Evolutionary conservation across 2,888 invertebrate species (phyloP).

Genomic region (Eupithecia subfuscata): DNA sequence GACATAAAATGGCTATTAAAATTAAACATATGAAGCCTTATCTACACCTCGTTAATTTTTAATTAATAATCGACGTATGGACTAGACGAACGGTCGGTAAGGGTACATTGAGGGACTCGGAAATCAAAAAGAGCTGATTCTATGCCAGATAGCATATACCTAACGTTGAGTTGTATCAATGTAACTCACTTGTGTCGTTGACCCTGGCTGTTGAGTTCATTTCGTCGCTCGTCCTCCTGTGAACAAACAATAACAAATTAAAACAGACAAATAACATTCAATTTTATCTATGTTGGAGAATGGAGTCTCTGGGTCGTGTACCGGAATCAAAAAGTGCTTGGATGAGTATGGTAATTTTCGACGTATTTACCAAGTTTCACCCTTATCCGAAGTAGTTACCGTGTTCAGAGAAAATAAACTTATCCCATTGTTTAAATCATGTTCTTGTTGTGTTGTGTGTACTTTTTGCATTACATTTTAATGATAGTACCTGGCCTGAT

Average conservation of each 20-base stretch:
- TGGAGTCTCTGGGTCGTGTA: background rate
- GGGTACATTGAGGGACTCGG: background rate
- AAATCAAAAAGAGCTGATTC: background rate
- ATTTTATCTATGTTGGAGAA: background rate
- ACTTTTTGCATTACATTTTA: background rate
- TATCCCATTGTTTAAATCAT: background rate
- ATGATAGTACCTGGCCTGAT: background rate
- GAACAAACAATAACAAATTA: slow-evolving; percentile 48
- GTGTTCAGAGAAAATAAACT: background rate
- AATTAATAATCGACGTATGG: no score
- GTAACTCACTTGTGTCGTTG: slow-evolving; percentile 70
- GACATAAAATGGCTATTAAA: background rate
- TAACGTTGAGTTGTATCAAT: background rate
- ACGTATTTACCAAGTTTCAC: background rate
- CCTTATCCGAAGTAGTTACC: background rate
- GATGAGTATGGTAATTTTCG: background rate
- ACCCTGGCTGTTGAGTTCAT: slow-evolving; percentile 73
- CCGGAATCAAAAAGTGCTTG: background rate
- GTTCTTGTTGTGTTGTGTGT: background rate
- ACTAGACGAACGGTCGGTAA: background rate
- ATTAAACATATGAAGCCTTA: background rate
- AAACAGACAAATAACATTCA: background rate
- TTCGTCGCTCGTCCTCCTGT: slow-evolving; percentile 79
- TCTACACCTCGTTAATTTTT: no score
- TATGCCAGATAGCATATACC: background rate